phyloP scores from a whole-genome alignment of 1,140 invertebrate species.

The Chelonus insularis region DNA sequence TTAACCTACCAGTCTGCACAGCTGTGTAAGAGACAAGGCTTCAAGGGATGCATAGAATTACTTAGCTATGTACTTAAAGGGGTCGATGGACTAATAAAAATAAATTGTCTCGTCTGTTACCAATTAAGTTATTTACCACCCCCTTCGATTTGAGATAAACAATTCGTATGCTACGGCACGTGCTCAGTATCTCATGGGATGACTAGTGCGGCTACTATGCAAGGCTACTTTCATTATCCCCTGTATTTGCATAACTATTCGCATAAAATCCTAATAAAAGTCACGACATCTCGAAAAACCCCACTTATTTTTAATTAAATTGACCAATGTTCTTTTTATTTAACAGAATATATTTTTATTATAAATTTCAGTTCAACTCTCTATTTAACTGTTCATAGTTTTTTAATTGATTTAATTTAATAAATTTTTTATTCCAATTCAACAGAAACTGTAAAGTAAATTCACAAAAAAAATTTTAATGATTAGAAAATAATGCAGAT shows the following conservation, averaged over 20 bases:
- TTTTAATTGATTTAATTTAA: too few relatives aligned
- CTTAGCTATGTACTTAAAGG: background rate
- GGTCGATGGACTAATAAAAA: slow-evolving; percentile 40
- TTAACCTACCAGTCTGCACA: background rate
- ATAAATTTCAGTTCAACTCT: too few relatives aligned
- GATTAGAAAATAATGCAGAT: too few relatives aligned
- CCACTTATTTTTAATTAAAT: background rate
- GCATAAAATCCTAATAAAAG: background rate
- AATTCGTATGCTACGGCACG: slow-evolving; percentile 26
- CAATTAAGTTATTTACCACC: slow-evolving; percentile 42
- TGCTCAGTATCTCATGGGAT: background rate
- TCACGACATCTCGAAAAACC: background rate
- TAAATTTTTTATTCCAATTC: too few relatives aligned
- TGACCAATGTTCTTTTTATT: background rate
- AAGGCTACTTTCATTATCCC: slow-evolving; percentile 21
- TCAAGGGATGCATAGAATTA: background rate
- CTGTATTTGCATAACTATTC: slow-evolving; percentile 18
- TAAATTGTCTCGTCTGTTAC: slow-evolving; percentile 43
- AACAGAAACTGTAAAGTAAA: too few relatives aligned
- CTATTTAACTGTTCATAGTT: too few relatives aligned
- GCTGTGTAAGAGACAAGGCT: slow-evolving; percentile 5
- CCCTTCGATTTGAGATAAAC: slow-evolving; percentile 21
- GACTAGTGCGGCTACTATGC: background rate
- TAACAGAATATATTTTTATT: too few relatives aligned
- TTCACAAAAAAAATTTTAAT: too few relatives aligned